Base-by-base conservation (phyloP, 2,888 invertebrate genomes). In the Chrysolina oricalcia region DNA sequence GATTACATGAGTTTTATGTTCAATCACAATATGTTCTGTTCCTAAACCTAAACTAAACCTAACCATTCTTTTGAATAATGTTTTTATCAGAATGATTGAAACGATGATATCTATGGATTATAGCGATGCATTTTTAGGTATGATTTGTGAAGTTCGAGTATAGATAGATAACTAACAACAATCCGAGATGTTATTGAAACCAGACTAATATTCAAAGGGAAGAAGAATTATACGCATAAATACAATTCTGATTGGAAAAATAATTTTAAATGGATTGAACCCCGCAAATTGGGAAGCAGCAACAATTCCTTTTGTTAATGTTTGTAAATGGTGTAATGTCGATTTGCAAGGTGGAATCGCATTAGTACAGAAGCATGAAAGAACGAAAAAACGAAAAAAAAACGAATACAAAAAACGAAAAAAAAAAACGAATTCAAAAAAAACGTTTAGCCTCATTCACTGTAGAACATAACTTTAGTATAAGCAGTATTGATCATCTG, bases 321-420 rank as follows among this genome's bases (percentile, higher is more conserved):
- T 19, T 17, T 23, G 13, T 19, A 21, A 62, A 62, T 62, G 62
- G 19, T 62, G 62, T 62, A 27, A 27, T n/a, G 17, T 27, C 1
- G 62, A 62, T 62, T 62, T 27, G 27, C 62, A 62, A 62, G 62
- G 62, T 6, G 62, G 27, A 62, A 56, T 23, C 17, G 11, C 56
- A 56, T n/a, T n/a, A n/a, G n/a, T n/a, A 9, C 56, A 56, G 17
- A 15, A 15, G 4, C n/a, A n/a, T n/a, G n/a, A n/a, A n/a, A n/a
- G n/a, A n/a, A n/a, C n/a, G n/a, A n/a, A n/a, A n/a, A n/a, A n/a
- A n/a, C n/a, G n/a, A n/a, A n/a, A n/a, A n/a, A n/a, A n/a, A n/a
- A n/a, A n/a, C n/a, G n/a, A n/a, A n/a, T 56, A 2, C 9, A 15
- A 19, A 15, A 56, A 56, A 56, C 17, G 56, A 15, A 56, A 5